Evolutionary conservation across 2,113 vertebrate genomes (phyloP).

Genomic region (Psilopsiagon aurifrons): DNA sequence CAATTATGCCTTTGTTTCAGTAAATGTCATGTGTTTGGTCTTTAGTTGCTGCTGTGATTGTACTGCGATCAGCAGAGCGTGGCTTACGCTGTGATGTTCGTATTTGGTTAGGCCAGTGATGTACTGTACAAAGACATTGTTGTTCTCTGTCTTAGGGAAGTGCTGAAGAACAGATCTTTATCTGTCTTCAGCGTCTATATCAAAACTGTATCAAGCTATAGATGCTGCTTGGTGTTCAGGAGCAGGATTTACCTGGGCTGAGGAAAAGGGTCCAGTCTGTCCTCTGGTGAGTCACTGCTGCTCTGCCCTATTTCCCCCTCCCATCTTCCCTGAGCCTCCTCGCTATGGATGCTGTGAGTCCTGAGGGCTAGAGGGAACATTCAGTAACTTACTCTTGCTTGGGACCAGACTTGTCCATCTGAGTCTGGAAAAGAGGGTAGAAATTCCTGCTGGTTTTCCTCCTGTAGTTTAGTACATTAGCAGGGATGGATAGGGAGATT

Average conservation of each 20-base stretch:
- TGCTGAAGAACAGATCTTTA: neutral
- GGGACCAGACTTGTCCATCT: neutral
- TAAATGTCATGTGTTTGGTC: neutral
- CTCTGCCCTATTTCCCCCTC: neutral
- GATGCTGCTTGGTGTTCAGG: neutral
- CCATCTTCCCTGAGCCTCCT: neutral
- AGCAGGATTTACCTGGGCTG: neutral
- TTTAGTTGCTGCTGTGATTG: neutral
- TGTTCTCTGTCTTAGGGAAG: neutral
- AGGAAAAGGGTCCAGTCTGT: neutral
- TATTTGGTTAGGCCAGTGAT: neutral
- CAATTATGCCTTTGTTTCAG: neutral
- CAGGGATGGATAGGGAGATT: neutral
- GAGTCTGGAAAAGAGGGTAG: neutral
- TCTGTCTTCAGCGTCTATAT: neutral
- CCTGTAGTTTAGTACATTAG: rapidly evolving
- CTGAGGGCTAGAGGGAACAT: neutral
- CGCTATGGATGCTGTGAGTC: neutral
- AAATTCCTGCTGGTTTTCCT: neutral
- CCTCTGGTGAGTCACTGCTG: neutral
- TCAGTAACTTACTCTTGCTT: neutral
- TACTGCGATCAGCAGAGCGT: neutral
- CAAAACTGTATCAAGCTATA: neutral
- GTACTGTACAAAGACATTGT: neutral
- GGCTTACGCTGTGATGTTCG: neutral